phyloP scores from a whole-genome alignment of 1,140 invertebrate species.

The Drosophila sp. region DNA sequence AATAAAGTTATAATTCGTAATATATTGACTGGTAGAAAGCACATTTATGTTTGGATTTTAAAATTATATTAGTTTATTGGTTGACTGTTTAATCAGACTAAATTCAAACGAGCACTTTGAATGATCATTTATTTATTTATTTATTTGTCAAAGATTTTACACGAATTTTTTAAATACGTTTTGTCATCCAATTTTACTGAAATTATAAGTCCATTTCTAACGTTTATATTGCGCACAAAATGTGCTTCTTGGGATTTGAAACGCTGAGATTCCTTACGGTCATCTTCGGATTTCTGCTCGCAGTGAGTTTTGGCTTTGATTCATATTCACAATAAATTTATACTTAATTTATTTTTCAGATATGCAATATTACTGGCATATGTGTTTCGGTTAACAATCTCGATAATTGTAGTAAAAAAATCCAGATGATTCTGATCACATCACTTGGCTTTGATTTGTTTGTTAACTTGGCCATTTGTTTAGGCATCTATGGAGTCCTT shows the following conservation, averaged over 20 bases:
- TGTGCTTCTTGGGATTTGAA: conserved; percentile 31
- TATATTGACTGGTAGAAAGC: background rate
- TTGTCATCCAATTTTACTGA: too few species aligned
- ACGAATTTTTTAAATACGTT: background rate
- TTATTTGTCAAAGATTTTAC: background rate
- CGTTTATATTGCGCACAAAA: conserved; percentile 1
- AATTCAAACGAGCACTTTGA: background rate
- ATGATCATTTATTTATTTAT: background rate
- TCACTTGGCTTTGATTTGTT: conserved; percentile 23
- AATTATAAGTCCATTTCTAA: background rate
- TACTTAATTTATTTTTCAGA: conserved; percentile 6
- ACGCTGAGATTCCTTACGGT: conserved; percentile 5
- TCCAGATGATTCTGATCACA: background rate
- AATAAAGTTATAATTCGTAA: background rate
- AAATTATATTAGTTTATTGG: background rate
- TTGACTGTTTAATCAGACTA: background rate
- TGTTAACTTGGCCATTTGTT: conserved; percentile 1
- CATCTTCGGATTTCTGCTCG: background rate
- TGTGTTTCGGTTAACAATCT: background rate
- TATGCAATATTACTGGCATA: conserved; percentile 6
- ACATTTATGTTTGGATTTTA: conserved; percentile 3
- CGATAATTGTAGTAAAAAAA: background rate
- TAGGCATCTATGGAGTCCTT: conserved; percentile 16
- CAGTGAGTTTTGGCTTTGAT: conserved; percentile 29
- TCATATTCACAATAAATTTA: background rate